Evolutionary conservation across 2,797 vertebrate species (phyloP), one percentile per base, ranked within the genome.

Genomic region (Eulemur mongoz): DNA sequence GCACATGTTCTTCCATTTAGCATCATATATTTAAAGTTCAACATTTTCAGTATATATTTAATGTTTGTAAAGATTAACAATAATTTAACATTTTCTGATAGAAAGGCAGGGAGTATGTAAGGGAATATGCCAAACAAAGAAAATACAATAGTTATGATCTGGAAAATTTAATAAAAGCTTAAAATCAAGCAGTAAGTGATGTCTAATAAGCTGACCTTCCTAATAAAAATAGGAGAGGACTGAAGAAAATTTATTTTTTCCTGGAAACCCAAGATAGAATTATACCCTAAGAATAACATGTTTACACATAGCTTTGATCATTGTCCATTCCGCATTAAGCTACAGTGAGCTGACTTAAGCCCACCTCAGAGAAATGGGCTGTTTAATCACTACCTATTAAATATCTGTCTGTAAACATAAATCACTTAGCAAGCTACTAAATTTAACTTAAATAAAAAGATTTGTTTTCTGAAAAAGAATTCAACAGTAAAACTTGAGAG

Each of bases 381-480:
- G 27, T 79, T 82, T 76, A 73, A 59, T 2, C 20, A 61, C 52
- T 7, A 50, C 8, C 35, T 27, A 67, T n/a, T 50, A 80, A 89
- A 57, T 7, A 45, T n/a, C 18, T 67, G 6, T 61, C 25, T 87
- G 45, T 35, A 63, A 9, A 30, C 10, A 86, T 65, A 69, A 87
- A 86, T 20, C 20, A 52, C 17, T 63, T 59, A 50, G 18, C 3
- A 2, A 87, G 69, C 61, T 78, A 65, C 43, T 45, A 95, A 76
- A 83, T 59, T 76, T 91, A 92, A 32, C 18, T 48, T 76, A 43
- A 7, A 89, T 35, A 65, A 81, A 15, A 38, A 52, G 38, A 40
- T 72, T 43, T 25, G 2, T 93, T 94, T 90, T 57, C 12, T 87
- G 87, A 69, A 95, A 82, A 90, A 48, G 54, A 89, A 92, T 54